Conservation (phyloP, 2,113 vertebrate genomes). For the Apeltes quadracus region DNA sequence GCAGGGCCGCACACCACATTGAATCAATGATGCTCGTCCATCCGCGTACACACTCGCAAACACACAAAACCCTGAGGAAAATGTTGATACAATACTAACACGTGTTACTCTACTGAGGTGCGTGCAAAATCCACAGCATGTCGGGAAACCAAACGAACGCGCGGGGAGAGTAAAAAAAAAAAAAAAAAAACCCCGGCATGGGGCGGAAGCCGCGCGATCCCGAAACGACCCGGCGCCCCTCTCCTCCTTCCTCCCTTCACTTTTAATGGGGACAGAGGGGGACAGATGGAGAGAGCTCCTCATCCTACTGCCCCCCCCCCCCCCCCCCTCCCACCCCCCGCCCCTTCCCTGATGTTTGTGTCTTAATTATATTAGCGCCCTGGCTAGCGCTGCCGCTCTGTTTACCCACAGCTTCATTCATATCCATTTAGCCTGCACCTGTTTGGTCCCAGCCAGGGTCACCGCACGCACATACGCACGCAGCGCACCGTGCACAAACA, state of each 20-base stretch:
- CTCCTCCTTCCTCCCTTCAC: conserved; percentile 60
- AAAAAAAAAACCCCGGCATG: background rate
- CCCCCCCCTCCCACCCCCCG: conserved; percentile 6
- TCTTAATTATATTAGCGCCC: conserved; percentile 98
- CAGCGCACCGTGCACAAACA: conserved; percentile 72
- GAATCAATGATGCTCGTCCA: conserved; percentile 76
- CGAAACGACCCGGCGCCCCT: conserved; percentile 18
- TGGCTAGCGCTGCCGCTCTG: conserved; percentile 92
- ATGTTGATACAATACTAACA: conserved; percentile 72
- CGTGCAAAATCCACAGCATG: conserved; percentile 35
- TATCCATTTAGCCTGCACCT: conserved; percentile 99
- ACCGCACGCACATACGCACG: no score
- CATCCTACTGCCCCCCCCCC: conserved; percentile 76
- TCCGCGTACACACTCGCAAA: conserved; percentile 35
- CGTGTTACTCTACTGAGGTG: conserved; percentile 51
- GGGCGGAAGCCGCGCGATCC: background rate
- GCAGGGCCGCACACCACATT: conserved; percentile 64
- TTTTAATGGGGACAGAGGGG: conserved; percentile 76
- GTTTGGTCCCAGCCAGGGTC: conserved; percentile 95
- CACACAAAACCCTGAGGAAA: conserved; percentile 70
- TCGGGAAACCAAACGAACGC: conserved; percentile 36
- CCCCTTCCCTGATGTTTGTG: conserved; percentile 89
- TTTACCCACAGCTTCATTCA: conserved; percentile 99
- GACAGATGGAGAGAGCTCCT: conserved; percentile 93
- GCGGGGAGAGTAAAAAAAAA: background rate